Evolutionary conservation across 2,113 vertebrate species (phyloP).

Genomic region (Anser brachyrhynchus): DNA sequence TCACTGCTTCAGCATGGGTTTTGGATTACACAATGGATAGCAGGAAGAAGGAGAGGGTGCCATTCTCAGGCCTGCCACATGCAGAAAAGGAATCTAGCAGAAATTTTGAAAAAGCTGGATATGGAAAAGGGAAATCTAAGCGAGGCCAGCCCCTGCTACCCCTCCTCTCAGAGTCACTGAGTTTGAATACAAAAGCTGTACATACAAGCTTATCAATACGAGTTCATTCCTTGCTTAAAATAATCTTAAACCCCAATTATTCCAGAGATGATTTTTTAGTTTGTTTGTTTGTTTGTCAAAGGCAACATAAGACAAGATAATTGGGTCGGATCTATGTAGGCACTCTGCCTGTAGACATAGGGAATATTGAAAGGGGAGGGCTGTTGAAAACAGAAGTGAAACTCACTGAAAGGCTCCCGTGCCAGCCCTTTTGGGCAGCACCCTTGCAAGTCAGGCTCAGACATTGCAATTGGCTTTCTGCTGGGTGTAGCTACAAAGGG

Average conservation of each 20-base stretch:
- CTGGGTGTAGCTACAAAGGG: not conserved
- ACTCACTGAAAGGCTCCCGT: not conserved
- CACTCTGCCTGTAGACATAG: not conserved
- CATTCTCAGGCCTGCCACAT: not conserved
- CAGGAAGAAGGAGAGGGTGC: not conserved
- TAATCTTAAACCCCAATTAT: not conserved
- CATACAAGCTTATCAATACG: not conserved
- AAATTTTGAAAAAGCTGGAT: not conserved
- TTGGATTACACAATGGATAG: not conserved
- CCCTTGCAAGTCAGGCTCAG: not conserved
- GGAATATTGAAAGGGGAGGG: not conserved
- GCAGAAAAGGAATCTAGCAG: not conserved
- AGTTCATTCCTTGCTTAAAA: not conserved
- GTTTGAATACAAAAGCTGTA: not conserved
- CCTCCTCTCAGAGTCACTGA: not conserved
- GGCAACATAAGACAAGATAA: not conserved
- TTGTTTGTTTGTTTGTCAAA: not conserved
- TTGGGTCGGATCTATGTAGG: not conserved
- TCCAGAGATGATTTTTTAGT: not conserved
- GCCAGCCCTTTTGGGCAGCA: not conserved
- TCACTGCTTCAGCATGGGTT: constrained; percentile 45
- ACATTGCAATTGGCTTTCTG: not conserved
- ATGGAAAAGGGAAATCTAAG: not conserved
- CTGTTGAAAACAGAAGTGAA: not conserved
- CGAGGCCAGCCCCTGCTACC: not conserved